Base-by-base conservation (phyloP, 2,888 invertebrate genomes). In the Mythimna vitellina region DNA sequence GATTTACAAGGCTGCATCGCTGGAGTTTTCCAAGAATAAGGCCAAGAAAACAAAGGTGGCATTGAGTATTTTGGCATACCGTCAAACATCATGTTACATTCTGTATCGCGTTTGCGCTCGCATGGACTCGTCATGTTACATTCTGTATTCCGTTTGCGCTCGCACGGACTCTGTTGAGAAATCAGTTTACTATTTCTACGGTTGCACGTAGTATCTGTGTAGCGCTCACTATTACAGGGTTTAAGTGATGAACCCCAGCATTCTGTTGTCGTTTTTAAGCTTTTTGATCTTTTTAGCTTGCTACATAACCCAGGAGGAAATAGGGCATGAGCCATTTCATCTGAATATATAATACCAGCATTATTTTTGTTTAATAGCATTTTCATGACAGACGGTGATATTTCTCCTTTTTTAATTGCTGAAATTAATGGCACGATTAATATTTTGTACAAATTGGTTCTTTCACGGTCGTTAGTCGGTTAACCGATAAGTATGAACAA, bases 301-400 rank as follows among this genome's bases (percentile, higher is more conserved):
- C 22, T 42, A 17, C 12, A 35, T 51, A 56, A 56, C 7, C 0
- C 14, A 56, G 8, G 5, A 14, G 70, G 82, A 79, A 17, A 17
- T 42, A 68, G 7, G 46, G 46, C 2, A 25, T 56, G 25, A 32
- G 42, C n/a, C 49, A 83, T 54, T 69, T 80, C 57, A 35, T 80
- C 60, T 20, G 84, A 80, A 80, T 69, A 83, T 64, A 83, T 80
- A 25, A 83, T 54, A 22, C 60, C 84, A 65, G 84, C 56, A 46
- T 80, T 80, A 38, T 80, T 76, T 70, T 75, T 83, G 57, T 83
- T 32, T 61, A 67, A 56, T 35, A 80, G 20, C 10, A 75, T 54
- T 61, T 83, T 66, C 60, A 80, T 66, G 14, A 83, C 66, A 49
- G 84, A 80, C 20, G 84, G 84, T 62, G 80, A 46, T 20, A 80